phyloP scores from a whole-genome alignment of 2,113 vertebrate species.

The Choloepus hoffmanni region DNA sequence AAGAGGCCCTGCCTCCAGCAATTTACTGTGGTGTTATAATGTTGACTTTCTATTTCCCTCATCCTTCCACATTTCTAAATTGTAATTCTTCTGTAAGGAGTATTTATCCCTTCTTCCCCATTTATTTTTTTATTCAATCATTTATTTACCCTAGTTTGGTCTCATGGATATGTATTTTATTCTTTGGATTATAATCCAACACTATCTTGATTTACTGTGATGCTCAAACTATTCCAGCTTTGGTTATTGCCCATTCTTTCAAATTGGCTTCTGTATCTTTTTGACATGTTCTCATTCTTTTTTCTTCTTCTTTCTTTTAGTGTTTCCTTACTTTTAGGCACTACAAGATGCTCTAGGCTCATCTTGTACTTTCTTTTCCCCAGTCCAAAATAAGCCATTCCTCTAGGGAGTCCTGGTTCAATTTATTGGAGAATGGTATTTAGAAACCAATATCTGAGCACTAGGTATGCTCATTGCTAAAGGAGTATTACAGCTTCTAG shows the following conservation, averaged over 20 bases:
- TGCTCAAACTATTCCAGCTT: background rate
- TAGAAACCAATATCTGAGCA: background rate
- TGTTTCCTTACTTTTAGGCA: constrained; percentile 13
- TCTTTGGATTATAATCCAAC: background rate
- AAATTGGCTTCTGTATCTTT: background rate
- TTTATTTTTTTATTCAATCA: background rate
- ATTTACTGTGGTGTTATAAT: background rate
- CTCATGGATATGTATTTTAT: background rate
- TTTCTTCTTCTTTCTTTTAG: background rate
- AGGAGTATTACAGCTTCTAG: background rate
- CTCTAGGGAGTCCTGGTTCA: background rate
- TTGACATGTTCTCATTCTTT: background rate
- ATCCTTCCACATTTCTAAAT: background rate
- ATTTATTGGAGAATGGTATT: constrained; percentile 33
- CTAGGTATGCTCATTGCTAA: background rate
- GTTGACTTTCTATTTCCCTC: background rate
- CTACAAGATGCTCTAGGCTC: background rate
- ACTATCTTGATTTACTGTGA: background rate
- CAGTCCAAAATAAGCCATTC: background rate
- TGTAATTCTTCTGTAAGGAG: background rate
- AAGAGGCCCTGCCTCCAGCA: background rate
- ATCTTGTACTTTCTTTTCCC: background rate
- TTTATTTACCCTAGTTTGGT: background rate
- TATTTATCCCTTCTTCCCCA: background rate
- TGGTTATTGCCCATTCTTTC: background rate